A percentile compares a stretch with the other conserved stretches of the same genome.
These are phyloP conservation scores for Drosophila pandora DNA, from an alignment of 1,140 invertebrate species.

Conservation along the genomic window DNA sequence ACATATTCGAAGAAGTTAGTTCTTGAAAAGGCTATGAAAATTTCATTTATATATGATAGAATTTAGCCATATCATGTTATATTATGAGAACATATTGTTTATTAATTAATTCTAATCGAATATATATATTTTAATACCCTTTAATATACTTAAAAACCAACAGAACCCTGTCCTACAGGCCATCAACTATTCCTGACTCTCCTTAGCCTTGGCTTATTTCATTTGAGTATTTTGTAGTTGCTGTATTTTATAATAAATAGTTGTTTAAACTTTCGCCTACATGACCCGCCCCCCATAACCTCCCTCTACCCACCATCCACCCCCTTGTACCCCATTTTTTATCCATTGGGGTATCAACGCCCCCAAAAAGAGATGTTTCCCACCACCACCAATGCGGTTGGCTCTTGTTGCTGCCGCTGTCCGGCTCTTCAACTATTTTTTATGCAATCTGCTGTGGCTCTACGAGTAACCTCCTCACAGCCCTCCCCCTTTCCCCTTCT, in stretches of 20 bases:
- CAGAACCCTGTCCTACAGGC: background rate
- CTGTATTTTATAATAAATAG: conserved; percentile 80
- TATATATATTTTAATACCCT: too few relatives aligned
- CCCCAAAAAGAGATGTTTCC: conserved; percentile 64
- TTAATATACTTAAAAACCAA: too few relatives aligned
- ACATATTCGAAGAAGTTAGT: too few relatives aligned
- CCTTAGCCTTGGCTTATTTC: conserved; percentile 6
- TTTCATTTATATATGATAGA: too few relatives aligned
- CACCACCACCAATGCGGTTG: conserved; percentile 70
- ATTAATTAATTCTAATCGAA: too few relatives aligned
- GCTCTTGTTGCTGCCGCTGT: conserved; percentile 40
- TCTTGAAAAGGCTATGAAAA: too few relatives aligned
- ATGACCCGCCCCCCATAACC: background rate
- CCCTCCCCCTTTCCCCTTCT: background rate
- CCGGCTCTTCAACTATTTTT: conserved; percentile 74
- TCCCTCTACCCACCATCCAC: background rate
- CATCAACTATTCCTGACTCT: conserved; percentile 9
- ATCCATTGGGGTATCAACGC: conserved; percentile 1
- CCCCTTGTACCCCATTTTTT: background rate
- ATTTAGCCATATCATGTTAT: too few relatives aligned
- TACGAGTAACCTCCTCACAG: conserved; percentile 1
- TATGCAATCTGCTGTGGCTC: conserved; percentile 69
- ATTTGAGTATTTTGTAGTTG: conserved; percentile 64
- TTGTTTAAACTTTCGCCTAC: conserved; percentile 76
- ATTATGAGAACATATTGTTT: too few relatives aligned